Evolutionary conservation across 2,888 invertebrate species (phyloP).

Genomic region (Athripsodes cinereus): DNA sequence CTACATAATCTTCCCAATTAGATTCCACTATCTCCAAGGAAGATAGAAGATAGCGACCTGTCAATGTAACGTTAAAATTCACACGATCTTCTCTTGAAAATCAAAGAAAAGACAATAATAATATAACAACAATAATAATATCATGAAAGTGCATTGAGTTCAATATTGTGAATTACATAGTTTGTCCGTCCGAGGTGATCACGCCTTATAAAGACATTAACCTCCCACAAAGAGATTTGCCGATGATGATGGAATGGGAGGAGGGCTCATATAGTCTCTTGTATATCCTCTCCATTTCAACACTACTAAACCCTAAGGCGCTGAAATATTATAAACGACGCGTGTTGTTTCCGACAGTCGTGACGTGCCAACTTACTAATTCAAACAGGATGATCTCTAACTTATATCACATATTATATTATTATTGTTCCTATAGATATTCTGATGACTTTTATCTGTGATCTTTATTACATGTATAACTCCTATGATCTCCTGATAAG

Average conservation of each 20-base stretch:
- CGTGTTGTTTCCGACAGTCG: slow-evolving; percentile 15
- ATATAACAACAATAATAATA: background rate
- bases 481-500: no score
- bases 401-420: no score
- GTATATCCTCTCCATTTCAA: background rate
- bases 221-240: slow-evolving; percentile 17
- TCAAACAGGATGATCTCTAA: slow-evolving; percentile 10
- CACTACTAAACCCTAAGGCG: slow-evolving; percentile 10
- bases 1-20: no score
- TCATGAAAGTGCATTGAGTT: background rate
- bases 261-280: background rate
- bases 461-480: no score
- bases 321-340: slow-evolving; percentile 12
- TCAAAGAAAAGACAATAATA: background rate
- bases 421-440: no score
- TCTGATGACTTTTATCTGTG: no score
- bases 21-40: no score
- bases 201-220: slow-evolving; percentile 23
- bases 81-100: background rate
- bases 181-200: slow-evolving; percentile 8
- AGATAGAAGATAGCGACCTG: no score
- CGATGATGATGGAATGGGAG: slow-evolving; percentile 1
- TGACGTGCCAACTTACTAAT: slow-evolving; percentile 14
- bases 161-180: background rate
- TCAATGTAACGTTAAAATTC: background rate